phyloP scores from a whole-genome alignment of 2,797 vertebrate genomes.

The Rhinoraja longicauda region DNA sequence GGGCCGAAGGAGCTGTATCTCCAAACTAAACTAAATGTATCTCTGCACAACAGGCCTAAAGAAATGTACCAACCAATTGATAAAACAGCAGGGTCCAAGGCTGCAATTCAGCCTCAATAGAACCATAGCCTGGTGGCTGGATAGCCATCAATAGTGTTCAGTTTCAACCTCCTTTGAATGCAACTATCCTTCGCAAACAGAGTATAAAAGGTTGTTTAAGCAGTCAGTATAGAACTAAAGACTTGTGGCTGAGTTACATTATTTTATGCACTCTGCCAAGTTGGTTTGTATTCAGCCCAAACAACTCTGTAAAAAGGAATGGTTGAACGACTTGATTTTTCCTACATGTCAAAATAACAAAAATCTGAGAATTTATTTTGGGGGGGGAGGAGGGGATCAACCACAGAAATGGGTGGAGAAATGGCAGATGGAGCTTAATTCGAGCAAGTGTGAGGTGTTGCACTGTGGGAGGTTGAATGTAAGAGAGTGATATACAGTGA shows the following conservation, averaged over 20 bases:
- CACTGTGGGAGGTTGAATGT: too few species aligned
- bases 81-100: background rate
- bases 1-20: too few species aligned
- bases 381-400: too few species aligned
- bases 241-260: background rate
- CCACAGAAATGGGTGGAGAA: too few species aligned
- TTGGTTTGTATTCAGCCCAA: background rate
- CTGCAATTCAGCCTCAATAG: background rate
- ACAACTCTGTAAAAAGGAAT: background rate
- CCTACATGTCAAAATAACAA: background rate
- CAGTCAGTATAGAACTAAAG: background rate
- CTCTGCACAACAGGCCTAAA: background rate
- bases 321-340: background rate
- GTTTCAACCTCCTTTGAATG: background rate
- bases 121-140: background rate
- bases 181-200: background rate
- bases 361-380: too few species aligned
- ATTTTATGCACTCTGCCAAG: background rate
- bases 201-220: background rate
- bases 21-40: background rate
- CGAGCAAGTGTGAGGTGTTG: too few species aligned
- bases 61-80: background rate
- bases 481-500: too few species aligned
- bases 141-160: background rate
- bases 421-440: too few species aligned